Evolutionary conservation across 2,888 invertebrate species (phyloP).

Genomic region (Augochlorella aurata): DNA sequence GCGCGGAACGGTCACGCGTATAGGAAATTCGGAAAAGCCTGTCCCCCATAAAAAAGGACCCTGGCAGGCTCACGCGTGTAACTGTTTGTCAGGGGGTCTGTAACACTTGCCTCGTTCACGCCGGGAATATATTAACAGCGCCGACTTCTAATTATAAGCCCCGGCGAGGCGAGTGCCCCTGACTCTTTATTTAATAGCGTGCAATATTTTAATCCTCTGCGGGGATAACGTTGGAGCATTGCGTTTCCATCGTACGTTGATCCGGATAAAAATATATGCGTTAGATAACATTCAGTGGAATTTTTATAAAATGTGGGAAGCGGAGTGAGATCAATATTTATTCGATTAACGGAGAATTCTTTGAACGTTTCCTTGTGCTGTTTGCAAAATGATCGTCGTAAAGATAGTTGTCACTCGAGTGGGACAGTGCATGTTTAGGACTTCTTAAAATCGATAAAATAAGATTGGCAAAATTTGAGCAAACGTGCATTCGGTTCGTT

Average conservation of each 20-base stretch:
- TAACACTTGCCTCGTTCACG: conserved; percentile 6
- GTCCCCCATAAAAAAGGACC: neutral
- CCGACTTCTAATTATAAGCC: neutral
- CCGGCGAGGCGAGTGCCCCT: neutral
- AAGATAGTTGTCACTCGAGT: too few relatives aligned
- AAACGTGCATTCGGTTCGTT: too few relatives aligned
- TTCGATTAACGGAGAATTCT: too few relatives aligned
- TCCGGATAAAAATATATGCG: too few relatives aligned
- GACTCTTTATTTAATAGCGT: neutral
- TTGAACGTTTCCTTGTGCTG: too few relatives aligned
- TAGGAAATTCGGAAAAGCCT: conserved; percentile 34
- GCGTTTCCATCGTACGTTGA: neutral
- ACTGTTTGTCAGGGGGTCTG: neutral
- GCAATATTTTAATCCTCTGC: neutral
- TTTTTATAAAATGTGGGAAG: too few relatives aligned
- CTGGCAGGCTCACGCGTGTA: neutral
- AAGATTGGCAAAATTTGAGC: too few relatives aligned
- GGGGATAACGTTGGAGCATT: neutral
- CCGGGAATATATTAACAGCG: neutral
- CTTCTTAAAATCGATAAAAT: too few relatives aligned
- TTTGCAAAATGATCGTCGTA: too few relatives aligned
- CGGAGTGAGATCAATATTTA: too few relatives aligned
- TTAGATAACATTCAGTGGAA: too few relatives aligned
- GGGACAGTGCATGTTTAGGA: too few relatives aligned
- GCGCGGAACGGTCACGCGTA: neutral